phyloP scores from a whole-genome alignment of 1,140 invertebrate genomes.

The Nixonia krombeini region DNA sequence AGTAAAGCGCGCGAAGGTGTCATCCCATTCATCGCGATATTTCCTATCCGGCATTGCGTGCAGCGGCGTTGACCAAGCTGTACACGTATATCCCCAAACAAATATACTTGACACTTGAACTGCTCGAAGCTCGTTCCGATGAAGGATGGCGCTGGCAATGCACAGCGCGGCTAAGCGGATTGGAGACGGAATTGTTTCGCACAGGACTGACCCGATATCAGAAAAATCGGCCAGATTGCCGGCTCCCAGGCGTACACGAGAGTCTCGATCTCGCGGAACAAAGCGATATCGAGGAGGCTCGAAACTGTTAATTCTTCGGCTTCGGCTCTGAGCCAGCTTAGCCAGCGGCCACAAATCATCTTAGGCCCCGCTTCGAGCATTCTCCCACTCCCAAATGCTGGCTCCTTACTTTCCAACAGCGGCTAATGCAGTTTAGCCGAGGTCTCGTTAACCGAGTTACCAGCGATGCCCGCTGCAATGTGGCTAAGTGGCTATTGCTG shows the following conservation, averaged over 20 bases:
- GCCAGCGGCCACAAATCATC: conserved; percentile 13
- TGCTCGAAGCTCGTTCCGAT: too few species aligned
- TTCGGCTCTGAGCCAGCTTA: conserved; percentile 11
- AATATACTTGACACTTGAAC: too few species aligned
- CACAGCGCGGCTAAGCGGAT: too few species aligned
- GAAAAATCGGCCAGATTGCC: too few species aligned
- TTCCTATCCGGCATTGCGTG: too few species aligned
- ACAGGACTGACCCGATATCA: not conserved
- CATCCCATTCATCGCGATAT: too few species aligned
- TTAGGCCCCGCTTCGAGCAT: conserved; percentile 19
- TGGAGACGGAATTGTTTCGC: not conserved
- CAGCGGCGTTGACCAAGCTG: too few species aligned
- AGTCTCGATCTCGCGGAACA: too few species aligned
- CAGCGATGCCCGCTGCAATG: conserved; percentile 66
- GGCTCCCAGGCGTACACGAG: too few species aligned
- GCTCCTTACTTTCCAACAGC: conserved; percentile 43
- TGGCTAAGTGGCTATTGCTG: conserved; percentile 65
- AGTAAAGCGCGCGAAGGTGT: too few species aligned
- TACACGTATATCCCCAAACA: too few species aligned
- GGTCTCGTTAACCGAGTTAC: conserved; percentile 66
- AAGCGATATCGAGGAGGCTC: conserved; percentile 2
- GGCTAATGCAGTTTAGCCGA: conserved; percentile 61
- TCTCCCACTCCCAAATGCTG: conserved; percentile 36
- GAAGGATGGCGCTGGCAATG: too few species aligned
- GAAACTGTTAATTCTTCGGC: conserved; percentile 32